Percentiles rank a stretch among this genome's conserved stretches.
Conservation (phyloP, 2,113 vertebrate species). For the Diadophis punctatus region DNA sequence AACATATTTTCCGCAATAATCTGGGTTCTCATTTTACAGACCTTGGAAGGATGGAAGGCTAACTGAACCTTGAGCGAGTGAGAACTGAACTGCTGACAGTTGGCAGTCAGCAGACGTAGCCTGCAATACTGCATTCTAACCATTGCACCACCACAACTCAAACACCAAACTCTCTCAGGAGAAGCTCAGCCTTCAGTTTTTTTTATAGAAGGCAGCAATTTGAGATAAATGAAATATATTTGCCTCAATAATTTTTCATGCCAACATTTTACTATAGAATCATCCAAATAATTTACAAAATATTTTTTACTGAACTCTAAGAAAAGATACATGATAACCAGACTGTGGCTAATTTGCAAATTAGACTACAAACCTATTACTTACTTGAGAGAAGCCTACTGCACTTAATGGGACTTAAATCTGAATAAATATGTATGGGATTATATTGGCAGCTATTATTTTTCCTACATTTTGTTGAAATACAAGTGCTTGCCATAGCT, state of each 20-base stretch:
- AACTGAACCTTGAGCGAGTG: background rate
- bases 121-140: background rate
- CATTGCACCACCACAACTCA: background rate
- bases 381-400: background rate
- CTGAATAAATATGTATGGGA: background rate
- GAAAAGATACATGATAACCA: background rate
- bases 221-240: background rate
- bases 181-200: background rate
- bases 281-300: background rate
- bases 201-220: background rate
- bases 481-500: background rate
- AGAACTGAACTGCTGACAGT: background rate
- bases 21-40: background rate
- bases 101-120: background rate
- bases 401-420: background rate
- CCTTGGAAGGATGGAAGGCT: background rate
- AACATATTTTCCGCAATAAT: background rate
- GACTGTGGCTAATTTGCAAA: background rate
- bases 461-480: background rate
- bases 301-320: background rate
- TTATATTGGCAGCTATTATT: background rate
- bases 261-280: slow-evolving; percentile 38
- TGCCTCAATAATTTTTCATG: slow-evolving; percentile 26
- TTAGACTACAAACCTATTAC: background rate
- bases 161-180: background rate